A percentile compares a stretch with the other conserved stretches of the same genome.
Conservation (phyloP, 2,797 vertebrate species). For the Crax fasciolata region DNA sequence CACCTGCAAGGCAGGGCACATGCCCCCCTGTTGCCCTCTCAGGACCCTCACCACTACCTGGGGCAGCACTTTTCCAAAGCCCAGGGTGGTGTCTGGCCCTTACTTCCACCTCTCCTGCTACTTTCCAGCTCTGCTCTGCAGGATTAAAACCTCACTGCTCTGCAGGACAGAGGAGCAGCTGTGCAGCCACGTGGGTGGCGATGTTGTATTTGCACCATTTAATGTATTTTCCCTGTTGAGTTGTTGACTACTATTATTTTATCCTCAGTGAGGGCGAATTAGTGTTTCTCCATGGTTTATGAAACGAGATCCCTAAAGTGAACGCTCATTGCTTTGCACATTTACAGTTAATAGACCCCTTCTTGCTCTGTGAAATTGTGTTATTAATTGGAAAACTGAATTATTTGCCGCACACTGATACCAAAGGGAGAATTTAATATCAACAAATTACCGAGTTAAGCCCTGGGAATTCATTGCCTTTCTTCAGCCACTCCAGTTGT, state of each 20-base stretch:
- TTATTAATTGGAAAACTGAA: background rate
- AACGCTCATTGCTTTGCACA: background rate
- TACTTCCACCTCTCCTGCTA: no score
- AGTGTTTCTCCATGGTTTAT: no score
- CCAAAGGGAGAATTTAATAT: background rate
- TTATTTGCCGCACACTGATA: background rate
- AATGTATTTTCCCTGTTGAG: no score
- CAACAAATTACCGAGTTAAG: background rate
- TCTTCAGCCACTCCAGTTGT: background rate
- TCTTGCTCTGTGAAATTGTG: background rate
- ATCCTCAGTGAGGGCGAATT: background rate
- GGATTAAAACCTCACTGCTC: no score
- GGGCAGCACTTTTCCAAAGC: no score
- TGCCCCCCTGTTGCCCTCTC: background rate
- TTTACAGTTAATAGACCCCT: background rate
- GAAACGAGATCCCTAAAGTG: background rate
- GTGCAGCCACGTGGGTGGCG: no score
- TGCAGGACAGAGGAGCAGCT: no score
- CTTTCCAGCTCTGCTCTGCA: no score
- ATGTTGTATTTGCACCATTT: no score
- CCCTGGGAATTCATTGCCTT: background rate
- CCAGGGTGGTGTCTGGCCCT: no score
- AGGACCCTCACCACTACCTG: no score
- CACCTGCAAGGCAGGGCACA: background rate
- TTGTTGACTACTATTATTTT: no score